Conservation (phyloP, 2,888 invertebrate species). For the Oxystoma pomonae region DNA sequence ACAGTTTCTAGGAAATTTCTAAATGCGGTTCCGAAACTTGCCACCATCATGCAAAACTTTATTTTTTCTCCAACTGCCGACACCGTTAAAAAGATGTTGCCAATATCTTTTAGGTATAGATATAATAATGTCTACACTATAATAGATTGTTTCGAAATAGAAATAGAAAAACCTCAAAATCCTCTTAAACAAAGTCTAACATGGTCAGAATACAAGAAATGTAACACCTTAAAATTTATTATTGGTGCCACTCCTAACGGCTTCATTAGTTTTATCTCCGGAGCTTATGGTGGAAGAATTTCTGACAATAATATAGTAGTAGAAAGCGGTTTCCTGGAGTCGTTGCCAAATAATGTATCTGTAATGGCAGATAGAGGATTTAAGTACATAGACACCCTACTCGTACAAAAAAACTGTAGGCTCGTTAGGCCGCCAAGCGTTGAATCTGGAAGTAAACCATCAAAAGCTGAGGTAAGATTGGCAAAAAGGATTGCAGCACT, state of each 20-base stretch:
- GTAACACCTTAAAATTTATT: slow-evolving; percentile 30
- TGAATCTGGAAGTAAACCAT: no score
- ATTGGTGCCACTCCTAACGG: slow-evolving; percentile 31
- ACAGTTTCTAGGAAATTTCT: no score
- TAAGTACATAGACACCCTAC: slow-evolving; percentile 23
- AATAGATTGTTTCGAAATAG: slow-evolving; percentile 41
- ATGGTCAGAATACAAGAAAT: slow-evolving; percentile 39
- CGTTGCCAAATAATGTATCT: slow-evolving; percentile 6
- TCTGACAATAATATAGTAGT: slow-evolving; percentile 24
- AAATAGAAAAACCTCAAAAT: slow-evolving; percentile 39
- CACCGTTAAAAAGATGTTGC: no score
- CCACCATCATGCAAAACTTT: no score
- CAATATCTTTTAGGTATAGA: neutral
- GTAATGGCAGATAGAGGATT: slow-evolving; percentile 30
- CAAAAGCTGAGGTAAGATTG: slow-evolving; percentile 9
- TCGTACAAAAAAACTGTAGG: slow-evolving; percentile 19
- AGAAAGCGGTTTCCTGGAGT: slow-evolving; percentile 21
- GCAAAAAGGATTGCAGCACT: slow-evolving; percentile 13
- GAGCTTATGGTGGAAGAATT: slow-evolving; percentile 27
- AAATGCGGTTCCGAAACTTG: no score
- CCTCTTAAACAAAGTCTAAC: slow-evolving; percentile 35
- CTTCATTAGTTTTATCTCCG: slow-evolving; percentile 28
- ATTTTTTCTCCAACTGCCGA: no score
- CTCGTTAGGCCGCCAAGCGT: slow-evolving; percentile 29
- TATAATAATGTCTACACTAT: slow-evolving; percentile 32